Conservation (phyloP, 2,113 vertebrate genomes). For the Rhea americana region DNA sequence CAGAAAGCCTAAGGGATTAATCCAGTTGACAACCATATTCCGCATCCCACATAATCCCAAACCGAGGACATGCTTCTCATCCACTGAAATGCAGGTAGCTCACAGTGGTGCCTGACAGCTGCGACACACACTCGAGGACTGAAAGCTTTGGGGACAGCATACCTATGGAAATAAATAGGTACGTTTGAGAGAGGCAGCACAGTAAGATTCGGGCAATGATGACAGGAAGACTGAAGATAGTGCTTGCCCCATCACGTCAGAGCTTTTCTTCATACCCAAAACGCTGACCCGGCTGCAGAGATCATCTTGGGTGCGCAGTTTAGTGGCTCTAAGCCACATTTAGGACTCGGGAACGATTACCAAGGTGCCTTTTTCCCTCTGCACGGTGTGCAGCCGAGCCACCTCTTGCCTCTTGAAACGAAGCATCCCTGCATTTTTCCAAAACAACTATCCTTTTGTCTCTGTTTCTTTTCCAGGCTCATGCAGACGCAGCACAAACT, state of each 20-base stretch:
- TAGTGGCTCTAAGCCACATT: not conserved
- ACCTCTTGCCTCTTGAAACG: too few species aligned
- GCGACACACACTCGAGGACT: too few species aligned
- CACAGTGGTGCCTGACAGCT: too few species aligned
- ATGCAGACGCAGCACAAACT: not conserved
- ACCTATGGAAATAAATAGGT: too few species aligned
- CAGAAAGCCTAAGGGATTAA: not conserved
- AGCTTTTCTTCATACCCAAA: not conserved
- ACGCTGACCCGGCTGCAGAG: not conserved
- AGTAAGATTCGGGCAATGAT: too few species aligned
- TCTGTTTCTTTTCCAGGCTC: too few species aligned
- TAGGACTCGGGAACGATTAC: not conserved
- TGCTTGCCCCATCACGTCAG: not conserved
- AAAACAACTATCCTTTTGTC: not conserved
- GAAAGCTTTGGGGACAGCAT: too few species aligned
- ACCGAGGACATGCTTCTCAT: not conserved
- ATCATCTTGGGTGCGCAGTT: not conserved
- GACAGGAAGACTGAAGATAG: too few species aligned
- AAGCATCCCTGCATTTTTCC: not conserved
- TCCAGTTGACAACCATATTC: not conserved
- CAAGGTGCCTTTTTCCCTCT: not conserved
- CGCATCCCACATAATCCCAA: not conserved
- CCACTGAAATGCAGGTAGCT: accelerated
- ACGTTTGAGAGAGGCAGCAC: not conserved
- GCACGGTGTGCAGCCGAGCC: not conserved